Conservation (phyloP, 1,140 invertebrate genomes). For the Drosophila melanica region DNA sequence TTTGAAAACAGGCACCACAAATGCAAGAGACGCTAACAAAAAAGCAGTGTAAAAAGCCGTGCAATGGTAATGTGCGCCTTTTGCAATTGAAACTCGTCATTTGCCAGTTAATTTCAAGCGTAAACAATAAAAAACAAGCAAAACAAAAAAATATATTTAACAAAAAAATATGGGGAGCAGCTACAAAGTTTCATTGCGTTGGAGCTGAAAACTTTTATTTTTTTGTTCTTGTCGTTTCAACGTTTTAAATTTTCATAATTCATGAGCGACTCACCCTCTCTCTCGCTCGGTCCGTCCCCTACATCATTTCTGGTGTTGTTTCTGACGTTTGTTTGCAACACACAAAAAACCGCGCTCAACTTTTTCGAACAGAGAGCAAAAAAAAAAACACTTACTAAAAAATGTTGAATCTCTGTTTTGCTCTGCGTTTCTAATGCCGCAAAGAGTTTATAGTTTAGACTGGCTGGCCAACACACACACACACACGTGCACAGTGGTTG, state of each 20-base stretch:
- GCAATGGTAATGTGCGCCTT: constrained; percentile 17
- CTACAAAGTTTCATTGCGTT: constrained; percentile 60
- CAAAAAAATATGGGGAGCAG: constrained; percentile 3
- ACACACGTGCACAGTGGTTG: neutral
- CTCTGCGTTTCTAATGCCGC: constrained; percentile 72
- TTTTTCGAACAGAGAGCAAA: constrained; percentile 25
- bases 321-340: constrained; percentile 67
- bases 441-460: constrained; percentile 78
- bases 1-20: neutral
- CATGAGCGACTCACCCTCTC: constrained; percentile 39
- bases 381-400: constrained; percentile 38
- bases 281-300: neutral
- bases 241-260: constrained; percentile 77
- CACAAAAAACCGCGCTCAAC: constrained; percentile 38
- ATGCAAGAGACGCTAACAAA: constrained; percentile 2
- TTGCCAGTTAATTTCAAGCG: constrained; percentile 73
- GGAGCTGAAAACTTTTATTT: constrained; percentile 27
- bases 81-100: constrained; percentile 71
- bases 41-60: neutral
- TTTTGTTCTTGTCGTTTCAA: constrained; percentile 21
- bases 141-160: constrained; percentile 1
- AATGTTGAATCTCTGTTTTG: constrained; percentile 54
- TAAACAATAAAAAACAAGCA: constrained; percentile 49
- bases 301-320: constrained; percentile 46
- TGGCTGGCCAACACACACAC: constrained; percentile 19